Percentiles rank a stretch among this genome's conserved stretches.
These are phyloP conservation scores for Chymomyza procnemis DNA, from an alignment of 2,888 invertebrate genomes.

Conservation along the genomic window DNA sequence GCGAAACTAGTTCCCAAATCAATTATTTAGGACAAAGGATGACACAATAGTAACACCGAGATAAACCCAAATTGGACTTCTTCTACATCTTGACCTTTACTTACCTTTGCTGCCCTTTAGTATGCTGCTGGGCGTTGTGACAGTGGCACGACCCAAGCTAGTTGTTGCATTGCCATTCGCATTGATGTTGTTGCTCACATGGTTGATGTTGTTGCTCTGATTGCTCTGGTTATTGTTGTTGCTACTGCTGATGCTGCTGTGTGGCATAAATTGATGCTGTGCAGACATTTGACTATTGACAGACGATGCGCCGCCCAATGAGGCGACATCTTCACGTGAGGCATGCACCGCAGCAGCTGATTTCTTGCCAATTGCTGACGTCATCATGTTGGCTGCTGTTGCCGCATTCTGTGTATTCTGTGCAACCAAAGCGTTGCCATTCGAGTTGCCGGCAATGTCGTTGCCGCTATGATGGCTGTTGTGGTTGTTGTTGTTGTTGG, in stretches of 20 bases:
- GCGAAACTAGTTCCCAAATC: too few relatives aligned
- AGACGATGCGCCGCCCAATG: constrained; percentile 74
- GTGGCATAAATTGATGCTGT: constrained; percentile 41
- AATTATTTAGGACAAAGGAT: too few relatives aligned
- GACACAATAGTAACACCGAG: too few relatives aligned
- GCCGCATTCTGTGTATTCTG: constrained; percentile 34
- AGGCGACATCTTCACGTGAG: constrained; percentile 74
- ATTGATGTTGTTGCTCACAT: constrained; percentile 32
- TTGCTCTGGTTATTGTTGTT: constrained; percentile 21
- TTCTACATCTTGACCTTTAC: too few relatives aligned
- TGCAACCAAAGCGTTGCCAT: constrained; percentile 9
- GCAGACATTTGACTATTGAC: constrained; percentile 73
- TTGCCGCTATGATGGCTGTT: constrained; percentile 29
- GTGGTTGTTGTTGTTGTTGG: constrained; percentile 30
- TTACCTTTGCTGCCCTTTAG: constrained; percentile 74
- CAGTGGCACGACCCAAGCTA: constrained; percentile 14
- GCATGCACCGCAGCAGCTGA: constrained; percentile 57
- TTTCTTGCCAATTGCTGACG: constrained; percentile 12
- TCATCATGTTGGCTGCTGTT: constrained; percentile 19
- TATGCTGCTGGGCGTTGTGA: constrained; percentile 60
- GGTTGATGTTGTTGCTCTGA: constrained; percentile 1
- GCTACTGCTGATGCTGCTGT: constrained; percentile 19
- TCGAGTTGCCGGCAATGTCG: constrained; percentile 46
- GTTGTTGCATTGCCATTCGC: constrained; percentile 31
- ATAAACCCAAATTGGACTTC: too few relatives aligned